Evolutionary conservation across 2,797 vertebrate genomes (phyloP).

Genomic region (Manis javanica): DNA sequence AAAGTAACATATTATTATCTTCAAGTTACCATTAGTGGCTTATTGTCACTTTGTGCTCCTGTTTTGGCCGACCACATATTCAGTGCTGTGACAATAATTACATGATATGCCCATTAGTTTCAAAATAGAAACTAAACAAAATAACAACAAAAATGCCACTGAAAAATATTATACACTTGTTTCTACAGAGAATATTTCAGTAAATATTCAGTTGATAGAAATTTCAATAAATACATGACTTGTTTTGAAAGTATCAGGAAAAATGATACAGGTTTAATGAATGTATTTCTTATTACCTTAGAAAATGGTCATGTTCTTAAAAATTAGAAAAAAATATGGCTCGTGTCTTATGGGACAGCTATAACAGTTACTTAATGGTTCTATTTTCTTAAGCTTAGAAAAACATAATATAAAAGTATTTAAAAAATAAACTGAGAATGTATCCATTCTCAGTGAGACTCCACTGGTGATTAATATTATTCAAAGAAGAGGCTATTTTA

Average conservation of each 20-base stretch:
- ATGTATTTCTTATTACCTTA: background rate
- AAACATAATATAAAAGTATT: too few relatives aligned
- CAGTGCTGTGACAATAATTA: background rate
- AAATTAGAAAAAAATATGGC: background rate
- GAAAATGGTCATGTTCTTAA: background rate
- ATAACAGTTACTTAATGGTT: background rate
- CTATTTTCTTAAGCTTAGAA: slow-evolving; percentile 19
- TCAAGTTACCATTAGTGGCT: background rate
- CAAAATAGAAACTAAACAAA: background rate
- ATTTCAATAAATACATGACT: background rate
- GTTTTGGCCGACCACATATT: background rate
- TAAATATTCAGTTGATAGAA: background rate
- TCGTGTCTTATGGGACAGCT: background rate
- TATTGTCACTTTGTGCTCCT: background rate
- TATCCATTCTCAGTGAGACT: background rate
- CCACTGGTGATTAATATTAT: background rate
- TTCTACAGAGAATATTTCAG: background rate
- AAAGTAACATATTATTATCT: background rate
- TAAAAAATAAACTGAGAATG: background rate
- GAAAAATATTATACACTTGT: slow-evolving; percentile 18
- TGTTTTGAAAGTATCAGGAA: background rate
- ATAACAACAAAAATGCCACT: background rate
- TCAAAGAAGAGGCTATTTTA: background rate
- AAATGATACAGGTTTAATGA: background rate
- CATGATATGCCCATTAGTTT: background rate